Evolutionary conservation across 2,797 vertebrate species (phyloP), one percentile per base, ranked within the genome.

Genomic region (Rallus crepitans): DNA sequence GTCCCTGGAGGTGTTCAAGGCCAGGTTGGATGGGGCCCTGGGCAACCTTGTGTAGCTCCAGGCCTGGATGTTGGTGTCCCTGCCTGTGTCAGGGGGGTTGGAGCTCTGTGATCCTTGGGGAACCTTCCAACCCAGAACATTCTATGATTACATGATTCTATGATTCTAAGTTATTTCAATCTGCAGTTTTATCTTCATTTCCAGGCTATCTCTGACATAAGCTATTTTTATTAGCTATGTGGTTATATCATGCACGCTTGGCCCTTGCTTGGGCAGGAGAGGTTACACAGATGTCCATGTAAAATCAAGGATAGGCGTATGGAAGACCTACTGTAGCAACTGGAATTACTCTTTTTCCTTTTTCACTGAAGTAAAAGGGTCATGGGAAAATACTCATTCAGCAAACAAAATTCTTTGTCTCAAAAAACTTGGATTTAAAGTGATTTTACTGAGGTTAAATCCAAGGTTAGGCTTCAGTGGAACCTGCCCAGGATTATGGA

Each of bases 351-450:
- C 1, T 8, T 39, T 56, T 70, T 65, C 7, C 39, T 48, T 63
- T 81, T 53, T 35, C 45, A 56, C 40, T 15, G 0, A 88, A 81
- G 37, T 61, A 81, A 57, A 81, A 61, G 39, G 70, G 91, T 88
- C 91, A 76, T 88, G 93, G 87, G 87, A 96, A 97, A 96, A 94
- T 53, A 90, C 21, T 48, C 75, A 65, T 91, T 91, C 72, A 65
- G 55, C 72, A 78, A 88, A 53, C 76, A 5, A 61, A 95, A 76
- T 57, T 52, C 86, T 84, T 86, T 0, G 0, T 89, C 93, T 56
- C 28, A 66, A 85, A 95, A 79, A 64, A 20, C 7, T 45, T 23
- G 45, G 7, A 45, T 85, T 94, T 90, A 69, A 91, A 90, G 55
- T 7, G 65, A 57, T 95, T 93, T 93, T 83, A 72, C 37, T 59